Evolutionary conservation across 2,888 invertebrate genomes (phyloP), one percentile per base, ranked within the genome.

Genomic region (Branchellion lobata): DNA sequence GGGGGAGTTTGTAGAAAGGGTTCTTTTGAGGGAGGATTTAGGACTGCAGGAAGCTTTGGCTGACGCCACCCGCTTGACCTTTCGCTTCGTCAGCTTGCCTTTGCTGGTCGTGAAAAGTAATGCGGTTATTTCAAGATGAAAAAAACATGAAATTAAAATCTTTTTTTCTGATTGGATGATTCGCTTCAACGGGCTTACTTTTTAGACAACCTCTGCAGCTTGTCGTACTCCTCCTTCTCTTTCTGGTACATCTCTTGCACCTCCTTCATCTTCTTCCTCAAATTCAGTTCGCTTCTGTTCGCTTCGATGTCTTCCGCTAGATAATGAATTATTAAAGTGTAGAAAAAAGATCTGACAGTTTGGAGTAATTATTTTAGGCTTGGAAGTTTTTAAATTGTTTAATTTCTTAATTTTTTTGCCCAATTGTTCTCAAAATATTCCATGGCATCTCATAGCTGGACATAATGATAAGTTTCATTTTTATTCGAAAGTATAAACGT

Each of bases 181-280:
- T n/a, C n/a, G n/a, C n/a, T n/a, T n/a, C n/a, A n/a, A n/a, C 5
- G 24, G 24, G 21, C n/a, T 8, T 5, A 57, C 61, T 57, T 57
- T 57, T 57, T 79, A 31, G 72, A 31, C 36, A 65, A 78, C 14
- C 78, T 81, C 68, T 83, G 81, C 79, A 90, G 89, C 84, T 90
- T 90, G 11, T 86, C 85, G n/a, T 95, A 88, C 87, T 94, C 93
- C 40, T 91, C 91, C 85, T 94, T 92, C 85, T 93, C 93, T 86
- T 94, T 94, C 82, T 91, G 91, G 85, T 93, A 89, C 85, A 93
- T 92, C 34, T 92, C 90, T 84, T 94, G 93, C 36, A 95, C 89
- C 77, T 94, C 93, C 31, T 93, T 93, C 81, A 95, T 86, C 80
- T 92, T 91, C 87, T 92, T 91, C 61, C 93, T 90, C 93, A 94